These are phyloP conservation scores for Drosophila novamexicana DNA, from an alignment of 1,140 invertebrate species.

Conservation along the genomic window DNA sequence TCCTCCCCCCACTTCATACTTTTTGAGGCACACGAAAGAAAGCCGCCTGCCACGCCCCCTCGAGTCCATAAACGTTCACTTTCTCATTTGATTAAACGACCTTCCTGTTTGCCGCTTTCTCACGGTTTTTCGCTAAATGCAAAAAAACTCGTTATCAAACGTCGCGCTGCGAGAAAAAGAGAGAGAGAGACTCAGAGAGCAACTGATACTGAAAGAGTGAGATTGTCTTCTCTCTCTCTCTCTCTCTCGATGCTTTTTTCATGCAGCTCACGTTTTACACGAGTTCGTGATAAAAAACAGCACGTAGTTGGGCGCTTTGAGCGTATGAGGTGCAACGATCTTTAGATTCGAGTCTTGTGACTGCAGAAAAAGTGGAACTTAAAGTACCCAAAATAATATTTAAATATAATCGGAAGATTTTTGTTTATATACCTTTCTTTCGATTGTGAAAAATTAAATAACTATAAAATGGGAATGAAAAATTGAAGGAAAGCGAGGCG, in stretches of 20 bases:
- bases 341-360: slow-evolving; percentile 12
- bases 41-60: slow-evolving; percentile 25
- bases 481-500: too few relatives aligned
- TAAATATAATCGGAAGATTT: not conserved
- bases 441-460: not conserved
- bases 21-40: slow-evolving; percentile 37
- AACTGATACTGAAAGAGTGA: slow-evolving; percentile 14
- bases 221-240: not conserved
- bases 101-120: slow-evolving; percentile 72
- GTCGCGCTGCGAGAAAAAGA: not conserved
- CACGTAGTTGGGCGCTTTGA: slow-evolving; percentile 39
- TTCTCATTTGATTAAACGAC: slow-evolving; percentile 76
- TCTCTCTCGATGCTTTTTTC: slow-evolving; percentile 15
- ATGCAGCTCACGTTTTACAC: slow-evolving; percentile 53
- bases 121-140: slow-evolving; percentile 58
- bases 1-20: not conserved
- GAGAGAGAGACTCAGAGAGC: slow-evolving; percentile 22
- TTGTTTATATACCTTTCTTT: too few relatives aligned
- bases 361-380: slow-evolving; percentile 30
- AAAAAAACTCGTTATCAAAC: slow-evolving; percentile 69
- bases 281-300: slow-evolving; percentile 55
- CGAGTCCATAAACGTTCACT: slow-evolving; percentile 32
- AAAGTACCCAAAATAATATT: not conserved
- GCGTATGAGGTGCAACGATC: slow-evolving; percentile 30
- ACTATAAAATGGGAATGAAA: too few relatives aligned